Evolutionary conservation across 1,140 invertebrate species (phyloP).

Genomic region (Aphelenchoides avenae): DNA sequence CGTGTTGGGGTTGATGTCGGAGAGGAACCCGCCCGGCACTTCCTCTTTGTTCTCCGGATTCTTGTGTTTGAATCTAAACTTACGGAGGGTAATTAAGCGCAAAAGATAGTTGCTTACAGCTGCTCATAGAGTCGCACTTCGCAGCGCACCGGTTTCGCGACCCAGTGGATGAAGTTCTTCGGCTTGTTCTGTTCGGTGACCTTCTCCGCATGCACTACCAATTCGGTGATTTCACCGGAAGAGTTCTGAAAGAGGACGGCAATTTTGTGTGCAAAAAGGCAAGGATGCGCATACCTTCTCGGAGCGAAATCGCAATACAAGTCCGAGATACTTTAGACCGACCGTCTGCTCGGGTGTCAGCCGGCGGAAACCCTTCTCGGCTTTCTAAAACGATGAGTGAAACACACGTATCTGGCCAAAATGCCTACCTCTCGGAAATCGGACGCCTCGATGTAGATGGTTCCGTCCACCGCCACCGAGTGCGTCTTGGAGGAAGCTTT

Average conservation of each 20-base stretch:
- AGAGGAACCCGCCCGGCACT: slow-evolving; percentile 86
- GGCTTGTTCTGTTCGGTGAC: slow-evolving; percentile 70
- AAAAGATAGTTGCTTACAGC: slow-evolving; percentile 68
- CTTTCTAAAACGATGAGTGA: slow-evolving; percentile 61
- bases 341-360: slow-evolving; percentile 79
- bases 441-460: slow-evolving; percentile 79
- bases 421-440: slow-evolving; percentile 83
- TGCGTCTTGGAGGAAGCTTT: slow-evolving; percentile 71
- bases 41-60: slow-evolving; percentile 87
- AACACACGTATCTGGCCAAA: slow-evolving; percentile 15
- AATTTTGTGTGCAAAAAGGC: no score
- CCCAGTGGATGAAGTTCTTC: slow-evolving; percentile 98
- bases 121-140: slow-evolving; percentile 85
- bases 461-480: slow-evolving; percentile 70
- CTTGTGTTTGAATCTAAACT: slow-evolving; percentile 77
- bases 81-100: background rate
- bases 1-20: slow-evolving; percentile 78
- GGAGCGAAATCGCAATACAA: slow-evolving; percentile 76
- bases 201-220: slow-evolving; percentile 36
- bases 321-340: slow-evolving; percentile 81
- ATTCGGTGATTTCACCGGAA: slow-evolving; percentile 31
- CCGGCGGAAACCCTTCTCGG: slow-evolving; percentile 82
- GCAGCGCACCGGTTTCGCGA: slow-evolving; percentile 74
- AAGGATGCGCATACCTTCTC: no score
- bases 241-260: no score